phyloP scores from a whole-genome alignment of 2,888 invertebrate species.

The Norana najaformis region DNA sequence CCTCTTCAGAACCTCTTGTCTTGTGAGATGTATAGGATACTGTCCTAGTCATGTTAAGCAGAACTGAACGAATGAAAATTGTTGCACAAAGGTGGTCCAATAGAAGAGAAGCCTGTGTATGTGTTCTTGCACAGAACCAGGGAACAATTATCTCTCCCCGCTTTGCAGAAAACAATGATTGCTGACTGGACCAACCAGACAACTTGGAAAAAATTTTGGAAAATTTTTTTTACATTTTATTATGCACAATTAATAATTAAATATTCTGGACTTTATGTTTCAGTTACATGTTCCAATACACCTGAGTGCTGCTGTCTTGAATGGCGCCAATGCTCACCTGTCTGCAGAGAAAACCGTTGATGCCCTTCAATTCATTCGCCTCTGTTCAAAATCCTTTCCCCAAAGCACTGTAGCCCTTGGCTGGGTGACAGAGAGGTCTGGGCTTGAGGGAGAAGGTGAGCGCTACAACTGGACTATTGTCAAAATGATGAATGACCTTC shows the following conservation, averaged over 20 bases:
- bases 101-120: not conserved
- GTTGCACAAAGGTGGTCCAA: not conserved
- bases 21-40: too few species aligned
- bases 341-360: conserved; percentile 9
- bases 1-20: too few species aligned
- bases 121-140: too few species aligned
- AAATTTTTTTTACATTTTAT: not conserved
- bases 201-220: not conserved
- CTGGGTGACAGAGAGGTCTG: conserved; percentile 24
- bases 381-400: conserved; percentile 23
- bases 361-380: conserved; percentile 26
- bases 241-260: not conserved
- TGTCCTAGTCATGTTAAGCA: not conserved
- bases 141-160: not conserved
- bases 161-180: not conserved
- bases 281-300: conserved; percentile 32
- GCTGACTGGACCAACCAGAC: not conserved
- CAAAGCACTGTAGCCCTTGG: conserved; percentile 30
- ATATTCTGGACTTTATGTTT: not conserved
- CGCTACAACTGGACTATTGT: conserved; percentile 33
- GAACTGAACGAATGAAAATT: not conserved
- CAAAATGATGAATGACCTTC: conserved; percentile 30
- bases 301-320: conserved; percentile 26
- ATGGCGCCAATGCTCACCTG: conserved; percentile 8
- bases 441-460: not conserved